These are phyloP conservation scores for Neelides folsomi DNA, from an alignment of 2,888 invertebrate genomes.

Conservation along the genomic window DNA sequence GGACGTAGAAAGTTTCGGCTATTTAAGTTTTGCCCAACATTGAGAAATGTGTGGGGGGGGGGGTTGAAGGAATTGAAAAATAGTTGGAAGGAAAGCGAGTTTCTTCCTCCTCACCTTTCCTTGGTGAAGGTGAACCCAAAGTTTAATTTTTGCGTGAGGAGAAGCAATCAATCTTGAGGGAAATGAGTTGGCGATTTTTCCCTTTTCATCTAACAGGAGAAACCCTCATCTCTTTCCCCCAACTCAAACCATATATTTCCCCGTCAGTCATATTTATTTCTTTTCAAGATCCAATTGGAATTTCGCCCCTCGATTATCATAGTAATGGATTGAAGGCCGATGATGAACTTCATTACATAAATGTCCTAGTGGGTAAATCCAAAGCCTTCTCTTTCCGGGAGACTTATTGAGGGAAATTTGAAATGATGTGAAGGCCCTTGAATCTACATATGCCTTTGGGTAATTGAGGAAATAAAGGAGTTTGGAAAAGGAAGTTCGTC, in stretches of 20 bases:
- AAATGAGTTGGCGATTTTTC: slow-evolving; percentile 31
- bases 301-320: not conserved
- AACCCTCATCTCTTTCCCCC: too few relatives aligned
- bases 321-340: not conserved
- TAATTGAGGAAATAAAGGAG: not conserved
- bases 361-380: too few relatives aligned
- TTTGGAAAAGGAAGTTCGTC: not conserved
- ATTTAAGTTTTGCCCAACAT: not conserved
- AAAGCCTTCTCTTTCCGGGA: too few relatives aligned
- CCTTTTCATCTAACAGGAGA: slow-evolving; percentile 1
- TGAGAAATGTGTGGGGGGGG: too few relatives aligned
- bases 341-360: too few relatives aligned
- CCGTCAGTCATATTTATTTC: slow-evolving; percentile 19
- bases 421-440: not conserved
- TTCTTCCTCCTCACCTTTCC: not conserved
- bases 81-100: not conserved
- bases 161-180: slow-evolving; percentile 31
- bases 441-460: not conserved
- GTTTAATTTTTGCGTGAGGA: slow-evolving; percentile 34
- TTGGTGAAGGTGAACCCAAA: slow-evolving; percentile 10
- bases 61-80: too few relatives aligned
- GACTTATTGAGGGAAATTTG: too few relatives aligned
- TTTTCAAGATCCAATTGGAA: not conserved
- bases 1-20: slow-evolving; percentile 3
- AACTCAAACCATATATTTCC: slow-evolving; percentile 3